Base-by-base conservation (phyloP, 2,888 invertebrate genomes). In the Podabrus alpinus region DNA sequence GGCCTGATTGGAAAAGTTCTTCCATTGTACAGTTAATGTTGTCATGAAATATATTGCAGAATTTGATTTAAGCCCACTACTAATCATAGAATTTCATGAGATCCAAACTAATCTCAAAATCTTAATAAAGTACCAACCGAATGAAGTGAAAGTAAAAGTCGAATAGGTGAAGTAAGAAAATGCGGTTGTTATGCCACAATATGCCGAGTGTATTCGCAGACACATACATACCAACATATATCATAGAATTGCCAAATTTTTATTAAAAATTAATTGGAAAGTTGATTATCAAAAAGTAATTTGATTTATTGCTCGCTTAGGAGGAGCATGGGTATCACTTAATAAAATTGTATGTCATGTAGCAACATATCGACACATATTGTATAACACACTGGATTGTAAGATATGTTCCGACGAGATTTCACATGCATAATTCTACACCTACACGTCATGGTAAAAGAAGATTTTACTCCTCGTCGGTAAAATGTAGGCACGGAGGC, bases 401-500 rank as follows among this genome's bases (percentile, higher is more conserved):
- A 66, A 75, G 69, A 72, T 62, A 60, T 67, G 60, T 45, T 61
- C 73, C 75, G 75, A 68, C 75, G 59, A 71, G 70, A 70, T 29
- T 67, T 76, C 75, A 72, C 75, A 75, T 77, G 78, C 75, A 78
- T 77, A 75, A 79, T 77, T 75, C 74, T 78, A 75, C 76, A 73
- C 78, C 76, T 77, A 79, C 76, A 74, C 76, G 74, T 71, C 72
- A 67, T 74, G 66, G 64, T 64, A 64, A 64, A 71, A 59, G 76
- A 73, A 76, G 79, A 75, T 77, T 75, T 81, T 80, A 79, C 78
- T 79, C 80, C 74, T 79, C 77, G 79, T 79, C 80, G 79, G 80
- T 79, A 77, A 78, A 79, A 78, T 74, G 75, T 73, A 74, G 78
- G 79, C 75, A 78, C 80, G 80, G 81, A 80, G 80, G 82, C 80